Conservation (phyloP, 1,140 invertebrate species). For the Lucilia sericata region DNA sequence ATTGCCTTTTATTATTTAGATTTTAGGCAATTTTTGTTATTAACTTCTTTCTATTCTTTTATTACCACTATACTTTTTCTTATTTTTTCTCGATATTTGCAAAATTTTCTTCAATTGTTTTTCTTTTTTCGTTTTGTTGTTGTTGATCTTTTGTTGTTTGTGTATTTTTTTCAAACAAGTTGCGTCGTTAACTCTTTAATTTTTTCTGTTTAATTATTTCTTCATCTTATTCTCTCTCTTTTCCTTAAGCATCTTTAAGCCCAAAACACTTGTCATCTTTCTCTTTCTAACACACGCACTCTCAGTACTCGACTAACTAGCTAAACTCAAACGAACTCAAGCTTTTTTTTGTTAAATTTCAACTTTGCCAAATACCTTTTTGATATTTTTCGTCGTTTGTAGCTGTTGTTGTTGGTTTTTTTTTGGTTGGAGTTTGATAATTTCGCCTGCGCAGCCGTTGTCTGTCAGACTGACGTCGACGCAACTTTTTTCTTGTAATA, state of each 20-base stretch:
- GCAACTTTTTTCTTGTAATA: not conserved
- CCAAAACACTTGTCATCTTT: slow-evolving; percentile 12
- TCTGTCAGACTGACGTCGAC: not conserved
- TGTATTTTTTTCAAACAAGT: slow-evolving; percentile 6
- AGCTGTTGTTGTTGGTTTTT: not conserved
- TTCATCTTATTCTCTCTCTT: not conserved
- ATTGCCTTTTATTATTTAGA: too few species aligned
- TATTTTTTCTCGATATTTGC: not conserved
- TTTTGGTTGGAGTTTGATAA: slow-evolving; percentile 4
- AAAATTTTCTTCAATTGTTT: not conserved
- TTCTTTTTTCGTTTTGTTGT: not conserved
- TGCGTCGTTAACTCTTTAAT: slow-evolving; percentile 5
- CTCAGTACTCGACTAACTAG: not conserved
- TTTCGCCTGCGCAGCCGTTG: slow-evolving; percentile 9
- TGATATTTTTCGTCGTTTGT: not conserved
- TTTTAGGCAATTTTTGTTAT: too few species aligned
- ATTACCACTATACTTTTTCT: not conserved
- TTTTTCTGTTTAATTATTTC: slow-evolving; percentile 17
- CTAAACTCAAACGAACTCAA: not conserved
- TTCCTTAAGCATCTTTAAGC: not conserved
- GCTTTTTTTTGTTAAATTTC: not conserved
- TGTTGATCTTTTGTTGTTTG: not conserved
- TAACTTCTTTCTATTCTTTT: too few species aligned
- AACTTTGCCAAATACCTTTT: slow-evolving; percentile 22
- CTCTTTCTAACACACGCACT: slow-evolving; percentile 17